Evolutionary conservation across 2,797 vertebrate genomes (phyloP).

Genomic region (Mormyrops attenuatus): DNA sequence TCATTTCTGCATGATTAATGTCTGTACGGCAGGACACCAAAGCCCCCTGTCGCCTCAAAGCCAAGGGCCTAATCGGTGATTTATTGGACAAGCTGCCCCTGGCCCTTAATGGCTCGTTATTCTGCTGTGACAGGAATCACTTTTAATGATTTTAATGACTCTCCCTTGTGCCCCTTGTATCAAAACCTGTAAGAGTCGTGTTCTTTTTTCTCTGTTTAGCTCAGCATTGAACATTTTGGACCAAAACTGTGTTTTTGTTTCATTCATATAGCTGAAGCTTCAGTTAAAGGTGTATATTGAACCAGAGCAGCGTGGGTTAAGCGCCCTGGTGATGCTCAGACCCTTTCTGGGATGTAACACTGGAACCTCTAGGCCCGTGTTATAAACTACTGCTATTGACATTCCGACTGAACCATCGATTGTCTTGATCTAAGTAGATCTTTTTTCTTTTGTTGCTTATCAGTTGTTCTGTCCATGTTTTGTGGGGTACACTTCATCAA

Average conservation of each 20-base stretch:
- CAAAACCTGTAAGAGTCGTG: not conserved
- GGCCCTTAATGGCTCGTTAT: not conserved
- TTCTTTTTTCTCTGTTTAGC: not conserved
- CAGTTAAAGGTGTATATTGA: not conserved
- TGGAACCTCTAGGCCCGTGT: not conserved
- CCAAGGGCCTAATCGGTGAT: not conserved
- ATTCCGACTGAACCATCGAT: not conserved
- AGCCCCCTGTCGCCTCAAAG: not conserved
- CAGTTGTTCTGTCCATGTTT: not conserved
- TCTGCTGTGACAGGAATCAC: not conserved
- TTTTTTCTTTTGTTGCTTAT: not conserved
- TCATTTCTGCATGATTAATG: constrained; percentile 7
- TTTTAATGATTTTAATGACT: constrained; percentile 9
- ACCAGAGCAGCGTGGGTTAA: not conserved
- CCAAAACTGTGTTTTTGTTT: not conserved
- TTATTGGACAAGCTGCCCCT: not conserved
- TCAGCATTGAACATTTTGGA: not conserved
- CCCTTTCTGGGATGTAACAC: not conserved
- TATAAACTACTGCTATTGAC: not conserved
- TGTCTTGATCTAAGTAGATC: not conserved
- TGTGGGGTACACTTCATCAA: not conserved
- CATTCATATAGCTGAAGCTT: not conserved
- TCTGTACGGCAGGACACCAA: not conserved
- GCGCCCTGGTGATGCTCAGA: not conserved
- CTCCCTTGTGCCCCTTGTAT: not conserved